Evolutionary conservation across 2,888 invertebrate genomes (phyloP).

Genomic region (Spialia ferax): DNA sequence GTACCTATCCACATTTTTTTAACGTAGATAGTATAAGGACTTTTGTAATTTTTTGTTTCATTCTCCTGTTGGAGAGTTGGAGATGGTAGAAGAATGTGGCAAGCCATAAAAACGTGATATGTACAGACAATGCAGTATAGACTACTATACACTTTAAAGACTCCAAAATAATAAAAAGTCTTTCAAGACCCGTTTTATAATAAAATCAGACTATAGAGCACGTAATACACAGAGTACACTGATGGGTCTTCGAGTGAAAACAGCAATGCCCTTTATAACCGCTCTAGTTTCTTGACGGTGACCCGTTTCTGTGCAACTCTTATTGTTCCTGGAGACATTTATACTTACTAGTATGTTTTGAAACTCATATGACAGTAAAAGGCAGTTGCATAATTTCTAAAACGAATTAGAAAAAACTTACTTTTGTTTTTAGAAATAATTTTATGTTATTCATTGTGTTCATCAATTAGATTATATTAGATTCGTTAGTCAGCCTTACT

Average conservation of each 20-base stretch:
- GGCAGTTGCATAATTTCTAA: slow-evolving; percentile 4
- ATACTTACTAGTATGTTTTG: neutral
- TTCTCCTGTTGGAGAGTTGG: too few relatives aligned
- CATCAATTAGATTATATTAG: too few relatives aligned
- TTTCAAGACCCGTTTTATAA: neutral
- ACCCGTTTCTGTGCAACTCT: slow-evolving; percentile 22
- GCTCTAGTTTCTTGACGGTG: slow-evolving; percentile 20
- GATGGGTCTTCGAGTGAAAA: slow-evolving; percentile 10
- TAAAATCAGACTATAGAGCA: neutral
- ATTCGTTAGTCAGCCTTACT: too few relatives aligned
- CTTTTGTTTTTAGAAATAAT: neutral
- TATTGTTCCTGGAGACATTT: slow-evolving; percentile 7
- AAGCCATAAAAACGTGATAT: neutral
- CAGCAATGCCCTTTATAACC: slow-evolving; percentile 20
- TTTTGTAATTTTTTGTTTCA: too few relatives aligned
- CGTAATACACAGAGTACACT: neutral
- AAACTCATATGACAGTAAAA: slow-evolving; percentile 14
- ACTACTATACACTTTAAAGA: neutral
- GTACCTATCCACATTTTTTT: too few relatives aligned
- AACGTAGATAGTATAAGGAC: too few relatives aligned
- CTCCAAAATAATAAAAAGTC: neutral
- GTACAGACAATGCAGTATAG: neutral
- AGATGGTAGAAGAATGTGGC: neutral
- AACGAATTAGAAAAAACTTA: neutral
- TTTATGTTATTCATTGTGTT: too few relatives aligned